These are phyloP conservation scores for Drosophila greeni DNA, from an alignment of 2,888 invertebrate species.

Conservation along the genomic window DNA sequence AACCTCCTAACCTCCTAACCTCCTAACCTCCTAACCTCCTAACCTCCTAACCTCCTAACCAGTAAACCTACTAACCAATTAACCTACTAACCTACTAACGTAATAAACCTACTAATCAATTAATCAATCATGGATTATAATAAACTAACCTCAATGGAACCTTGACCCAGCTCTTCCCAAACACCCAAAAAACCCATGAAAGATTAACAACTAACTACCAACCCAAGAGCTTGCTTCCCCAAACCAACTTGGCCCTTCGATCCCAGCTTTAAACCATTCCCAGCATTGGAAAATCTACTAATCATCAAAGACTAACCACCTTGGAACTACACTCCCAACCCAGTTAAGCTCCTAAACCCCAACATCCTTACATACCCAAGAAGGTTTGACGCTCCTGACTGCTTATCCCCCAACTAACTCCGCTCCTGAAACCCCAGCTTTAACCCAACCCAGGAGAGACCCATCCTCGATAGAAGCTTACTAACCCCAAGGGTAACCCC, in stretches of 20 bases:
- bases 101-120: neutral
- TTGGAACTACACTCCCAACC: neutral
- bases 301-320: neutral
- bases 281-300: neutral
- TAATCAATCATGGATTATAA: neutral
- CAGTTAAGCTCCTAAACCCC: neutral
- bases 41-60: neutral
- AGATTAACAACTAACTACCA: neutral
- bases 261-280: neutral
- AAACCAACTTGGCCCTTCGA: neutral
- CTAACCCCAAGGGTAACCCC: conserved; percentile 2
- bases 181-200: neutral
- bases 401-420: neutral
- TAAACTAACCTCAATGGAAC: neutral
- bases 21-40: neutral
- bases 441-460: neutral
- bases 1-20: too few relatives aligned
- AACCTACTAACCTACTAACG: neutral
- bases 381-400: neutral
- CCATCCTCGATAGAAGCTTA: neutral
- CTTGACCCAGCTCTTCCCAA: neutral
- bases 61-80: neutral
- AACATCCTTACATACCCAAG: neutral
- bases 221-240: neutral
- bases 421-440: conserved; percentile 4